phyloP scores from a whole-genome alignment of 2,113 vertebrate genomes.

The Malurus melanocephalus region DNA sequence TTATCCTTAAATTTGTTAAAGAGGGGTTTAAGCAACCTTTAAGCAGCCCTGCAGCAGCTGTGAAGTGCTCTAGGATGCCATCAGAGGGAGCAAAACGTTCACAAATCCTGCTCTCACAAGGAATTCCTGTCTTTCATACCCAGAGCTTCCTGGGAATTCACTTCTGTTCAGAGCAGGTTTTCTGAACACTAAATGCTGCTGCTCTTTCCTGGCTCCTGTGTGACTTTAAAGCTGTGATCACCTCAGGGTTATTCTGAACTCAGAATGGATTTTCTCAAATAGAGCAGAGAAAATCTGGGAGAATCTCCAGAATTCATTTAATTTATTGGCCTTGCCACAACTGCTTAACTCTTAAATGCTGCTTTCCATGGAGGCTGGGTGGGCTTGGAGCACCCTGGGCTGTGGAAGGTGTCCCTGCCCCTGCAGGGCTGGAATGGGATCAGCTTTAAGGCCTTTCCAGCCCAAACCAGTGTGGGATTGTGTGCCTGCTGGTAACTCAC shows the following conservation, averaged over 20 bases:
- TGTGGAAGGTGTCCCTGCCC: neutral
- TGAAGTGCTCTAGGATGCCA: neutral
- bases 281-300: neutral
- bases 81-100: slow-evolving; percentile 32
- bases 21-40: neutral
- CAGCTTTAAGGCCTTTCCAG: neutral
- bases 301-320: neutral
- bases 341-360: neutral
- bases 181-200: neutral
- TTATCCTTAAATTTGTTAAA: neutral
- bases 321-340: neutral
- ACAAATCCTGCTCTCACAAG: neutral
- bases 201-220: neutral
- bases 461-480: neutral
- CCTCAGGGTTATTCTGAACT: neutral
- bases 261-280: fast-evolving
- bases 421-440: neutral
- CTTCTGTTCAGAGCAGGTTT: neutral
- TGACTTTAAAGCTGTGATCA: neutral
- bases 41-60: neutral
- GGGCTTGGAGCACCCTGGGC: neutral
- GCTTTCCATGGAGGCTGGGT: fast-evolving
- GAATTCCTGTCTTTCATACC: neutral
- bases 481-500: slow-evolving; percentile 66
- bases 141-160: neutral